Conservation (phyloP, 2,113 vertebrate species). For the Pholis gunnellus region DNA sequence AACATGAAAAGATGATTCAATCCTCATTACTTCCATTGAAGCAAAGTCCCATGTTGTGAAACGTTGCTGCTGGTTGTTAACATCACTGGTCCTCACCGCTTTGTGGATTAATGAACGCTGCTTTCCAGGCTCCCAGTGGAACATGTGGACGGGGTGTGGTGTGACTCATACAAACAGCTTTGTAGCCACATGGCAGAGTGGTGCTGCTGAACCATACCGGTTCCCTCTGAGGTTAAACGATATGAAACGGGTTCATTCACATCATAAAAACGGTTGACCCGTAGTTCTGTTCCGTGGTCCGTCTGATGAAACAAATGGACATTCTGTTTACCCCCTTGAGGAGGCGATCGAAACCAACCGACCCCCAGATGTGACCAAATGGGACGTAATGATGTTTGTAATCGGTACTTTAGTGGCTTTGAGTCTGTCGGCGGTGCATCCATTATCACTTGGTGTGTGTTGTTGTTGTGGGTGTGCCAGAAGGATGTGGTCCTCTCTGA, state of each 20-base stretch:
- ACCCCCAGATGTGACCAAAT: constrained; percentile 8
- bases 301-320: neutral
- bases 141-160: constrained; percentile 14
- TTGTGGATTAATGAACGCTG: neutral
- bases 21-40: neutral
- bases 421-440: constrained; percentile 11
- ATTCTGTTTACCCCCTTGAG: neutral
- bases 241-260: neutral
- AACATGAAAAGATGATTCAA: neutral
- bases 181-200: neutral
- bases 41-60: neutral
- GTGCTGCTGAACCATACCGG: neutral
- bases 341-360: neutral
- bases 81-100: neutral
- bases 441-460: constrained; percentile 35
- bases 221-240: neutral
- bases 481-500: constrained; percentile 53
- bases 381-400: constrained; percentile 17
- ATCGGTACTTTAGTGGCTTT: constrained; percentile 20
- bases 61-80: neutral
- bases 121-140: constrained; percentile 10
- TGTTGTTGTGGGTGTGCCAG: neutral
- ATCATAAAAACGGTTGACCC: neutral
- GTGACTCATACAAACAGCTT: neutral
- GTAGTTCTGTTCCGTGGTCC: neutral